phyloP scores from a whole-genome alignment of 35 echinoderm and acorn worm genomes.

The Hemicentrotus pulcherrimus region DNA sequence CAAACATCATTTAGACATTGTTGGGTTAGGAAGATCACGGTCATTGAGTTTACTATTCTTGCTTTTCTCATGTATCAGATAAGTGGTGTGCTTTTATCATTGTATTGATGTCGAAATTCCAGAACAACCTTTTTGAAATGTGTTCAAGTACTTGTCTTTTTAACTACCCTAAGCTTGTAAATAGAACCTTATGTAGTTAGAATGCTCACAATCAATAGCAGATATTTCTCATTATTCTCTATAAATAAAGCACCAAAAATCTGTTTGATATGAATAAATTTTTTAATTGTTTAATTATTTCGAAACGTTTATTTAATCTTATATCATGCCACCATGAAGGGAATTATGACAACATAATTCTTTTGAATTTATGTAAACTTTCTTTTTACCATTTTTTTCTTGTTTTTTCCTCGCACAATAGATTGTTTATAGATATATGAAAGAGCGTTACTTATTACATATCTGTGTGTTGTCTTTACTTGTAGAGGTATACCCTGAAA shows the following conservation, averaged over 20 bases:
- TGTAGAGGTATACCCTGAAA: constrained; percentile 14
- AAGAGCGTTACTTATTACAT: neutral
- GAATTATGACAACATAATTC: neutral
- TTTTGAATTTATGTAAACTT: neutral
- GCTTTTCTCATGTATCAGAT: neutral
- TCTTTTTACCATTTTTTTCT: neutral
- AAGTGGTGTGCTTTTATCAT: constrained; percentile 2
- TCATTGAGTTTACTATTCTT: neutral
- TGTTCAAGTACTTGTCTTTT: constrained; percentile 13
- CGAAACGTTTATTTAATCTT: neutral
- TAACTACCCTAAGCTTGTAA: neutral
- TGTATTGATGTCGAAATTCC: neutral
- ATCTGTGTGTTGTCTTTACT: neutral
- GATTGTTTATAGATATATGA: constrained; percentile 8
- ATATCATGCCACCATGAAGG: constrained; percentile 1
- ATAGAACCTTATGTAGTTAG: constrained; percentile 3
- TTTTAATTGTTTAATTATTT: neutral
- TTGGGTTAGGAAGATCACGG: neutral
- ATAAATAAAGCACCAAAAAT: neutral
- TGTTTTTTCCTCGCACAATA: neutral
- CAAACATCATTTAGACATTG: neutral
- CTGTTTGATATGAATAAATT: neutral
- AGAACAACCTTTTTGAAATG: constrained; percentile 12
- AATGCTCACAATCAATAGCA: neutral
- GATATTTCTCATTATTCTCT: neutral